phyloP scores from a whole-genome alignment of 2,113 vertebrate species.

The Pygoscelis adeliae region DNA sequence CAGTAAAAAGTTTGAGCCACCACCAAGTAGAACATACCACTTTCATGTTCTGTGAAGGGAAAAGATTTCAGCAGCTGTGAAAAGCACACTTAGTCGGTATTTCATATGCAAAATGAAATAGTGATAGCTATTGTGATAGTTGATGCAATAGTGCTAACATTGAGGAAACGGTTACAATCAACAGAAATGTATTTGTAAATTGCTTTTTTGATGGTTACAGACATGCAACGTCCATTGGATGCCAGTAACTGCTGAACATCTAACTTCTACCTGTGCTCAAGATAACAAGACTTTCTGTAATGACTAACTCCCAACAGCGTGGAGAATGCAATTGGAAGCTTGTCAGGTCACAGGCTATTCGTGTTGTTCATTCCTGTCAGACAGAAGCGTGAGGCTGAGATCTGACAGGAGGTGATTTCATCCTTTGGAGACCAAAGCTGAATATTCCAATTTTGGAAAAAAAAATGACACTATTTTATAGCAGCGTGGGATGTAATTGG shows the following conservation, averaged over 20 bases:
- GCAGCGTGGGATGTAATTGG: background rate
- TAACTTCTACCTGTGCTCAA: background rate
- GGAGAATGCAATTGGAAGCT: background rate
- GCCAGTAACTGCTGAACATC: background rate
- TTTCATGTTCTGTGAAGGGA: background rate
- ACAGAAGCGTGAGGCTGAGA: background rate
- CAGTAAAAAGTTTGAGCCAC: background rate
- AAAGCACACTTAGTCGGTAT: background rate
- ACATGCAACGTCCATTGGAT: background rate
- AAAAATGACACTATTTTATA: background rate
- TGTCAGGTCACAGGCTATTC: background rate
- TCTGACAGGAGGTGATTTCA: background rate
- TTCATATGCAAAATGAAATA: background rate
- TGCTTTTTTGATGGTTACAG: background rate
- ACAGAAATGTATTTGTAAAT: background rate
- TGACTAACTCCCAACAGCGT: background rate
- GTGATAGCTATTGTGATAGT: background rate
- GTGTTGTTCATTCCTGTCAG: background rate
- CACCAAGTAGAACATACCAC: background rate
- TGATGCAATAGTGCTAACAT: rapidly evolving
- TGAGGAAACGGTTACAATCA: background rate
- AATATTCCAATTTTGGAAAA: background rate
- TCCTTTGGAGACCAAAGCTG: background rate
- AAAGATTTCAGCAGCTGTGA: background rate
- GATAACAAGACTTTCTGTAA: background rate